Conservation (phyloP, 2,888 invertebrate species). For the Ypsolopha scabrella region DNA sequence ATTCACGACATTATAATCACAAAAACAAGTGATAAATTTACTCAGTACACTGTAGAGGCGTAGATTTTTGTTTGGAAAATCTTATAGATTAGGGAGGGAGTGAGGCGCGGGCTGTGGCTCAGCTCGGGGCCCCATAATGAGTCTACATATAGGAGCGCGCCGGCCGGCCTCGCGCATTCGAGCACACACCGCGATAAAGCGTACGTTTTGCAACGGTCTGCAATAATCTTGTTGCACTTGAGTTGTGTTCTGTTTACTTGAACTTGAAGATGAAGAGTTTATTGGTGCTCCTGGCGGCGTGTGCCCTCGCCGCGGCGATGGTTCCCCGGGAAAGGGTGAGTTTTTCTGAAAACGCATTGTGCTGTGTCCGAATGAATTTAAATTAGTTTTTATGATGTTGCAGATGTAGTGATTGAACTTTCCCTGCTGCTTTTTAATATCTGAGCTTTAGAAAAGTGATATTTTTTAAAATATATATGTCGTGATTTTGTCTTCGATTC, state of each 20-base stretch:
- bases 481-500: background rate
- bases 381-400: background rate
- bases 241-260: conserved; percentile 11
- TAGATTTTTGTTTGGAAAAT: background rate
- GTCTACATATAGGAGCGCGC: conserved; percentile 21
- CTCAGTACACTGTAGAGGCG: background rate
- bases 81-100: conserved; percentile 3
- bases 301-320: conserved; percentile 33
- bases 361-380: background rate
- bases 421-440: background rate
- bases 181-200: conserved; percentile 9
- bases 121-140: conserved; percentile 14
- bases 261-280: conserved; percentile 28
- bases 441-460: background rate
- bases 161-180: conserved; percentile 4
- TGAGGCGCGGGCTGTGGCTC: conserved; percentile 11
- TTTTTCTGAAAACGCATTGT: conserved; percentile 7
- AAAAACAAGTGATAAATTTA: conserved; percentile 17
- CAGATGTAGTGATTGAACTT: background rate
- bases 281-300: conserved; percentile 27
- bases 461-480: background rate
- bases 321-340: conserved; percentile 42
- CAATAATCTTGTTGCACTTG: conserved; percentile 7
- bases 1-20: conserved; percentile 17
- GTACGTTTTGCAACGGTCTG: conserved; percentile 10